Evolutionary conservation across 2,888 invertebrate species (phyloP).

Genomic region (Idaea dimidiata): DNA sequence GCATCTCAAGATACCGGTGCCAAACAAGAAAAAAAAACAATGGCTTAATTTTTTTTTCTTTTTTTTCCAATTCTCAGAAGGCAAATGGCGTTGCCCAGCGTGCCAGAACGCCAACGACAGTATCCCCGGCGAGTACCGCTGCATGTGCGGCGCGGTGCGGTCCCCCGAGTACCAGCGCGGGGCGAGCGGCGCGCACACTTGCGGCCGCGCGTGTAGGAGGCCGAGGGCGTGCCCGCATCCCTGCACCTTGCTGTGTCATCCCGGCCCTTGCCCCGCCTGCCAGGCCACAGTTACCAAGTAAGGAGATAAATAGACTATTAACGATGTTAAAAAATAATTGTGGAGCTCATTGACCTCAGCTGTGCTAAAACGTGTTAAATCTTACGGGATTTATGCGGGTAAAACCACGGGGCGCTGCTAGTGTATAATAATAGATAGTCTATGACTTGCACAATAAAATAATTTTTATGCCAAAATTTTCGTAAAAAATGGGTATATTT

Average conservation of each 20-base stretch:
- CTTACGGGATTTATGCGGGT: too few species aligned
- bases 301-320: too few species aligned
- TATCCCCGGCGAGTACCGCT: conserved; percentile 90
- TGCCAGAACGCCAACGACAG: conserved; percentile 91
- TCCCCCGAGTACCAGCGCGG: conserved; percentile 88
- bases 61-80: conserved; percentile 76
- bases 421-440: too few species aligned
- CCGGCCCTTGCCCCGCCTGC: conserved; percentile 96
- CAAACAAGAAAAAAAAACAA: too few species aligned
- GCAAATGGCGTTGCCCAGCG: conserved; percentile 97
- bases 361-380: too few species aligned
- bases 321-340: too few species aligned
- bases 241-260: conserved; percentile 93
- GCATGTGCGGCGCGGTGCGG: conserved; percentile 92
- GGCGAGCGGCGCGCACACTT: conserved; percentile 90
- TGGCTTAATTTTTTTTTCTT: too few species aligned
- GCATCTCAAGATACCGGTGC: too few species aligned
- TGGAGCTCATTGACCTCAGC: too few species aligned
- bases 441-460: too few species aligned
- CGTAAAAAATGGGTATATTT: not conserved
- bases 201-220: conserved; percentile 92
- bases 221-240: conserved; percentile 81
- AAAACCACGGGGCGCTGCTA: too few species aligned
- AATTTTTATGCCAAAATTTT: not conserved
- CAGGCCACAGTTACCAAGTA: conserved; percentile 85